Evolutionary conservation across 2,797 vertebrate genomes (phyloP).

Genomic region (Oceanodroma leucorhoa): DNA sequence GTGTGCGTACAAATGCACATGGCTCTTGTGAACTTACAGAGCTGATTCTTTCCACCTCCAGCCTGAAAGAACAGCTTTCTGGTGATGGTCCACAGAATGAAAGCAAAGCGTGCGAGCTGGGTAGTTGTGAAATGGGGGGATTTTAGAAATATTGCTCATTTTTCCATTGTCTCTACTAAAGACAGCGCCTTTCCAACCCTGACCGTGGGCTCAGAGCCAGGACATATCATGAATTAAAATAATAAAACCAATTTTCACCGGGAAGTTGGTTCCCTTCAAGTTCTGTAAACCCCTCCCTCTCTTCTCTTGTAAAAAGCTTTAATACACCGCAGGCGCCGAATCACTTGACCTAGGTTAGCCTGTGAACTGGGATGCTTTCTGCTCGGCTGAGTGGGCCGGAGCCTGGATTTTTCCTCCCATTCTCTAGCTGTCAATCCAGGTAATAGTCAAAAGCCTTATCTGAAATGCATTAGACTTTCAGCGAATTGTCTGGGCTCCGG

Average conservation of each 20-base stretch:
- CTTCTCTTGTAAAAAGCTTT: slow-evolving; percentile 78
- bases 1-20: rapidly evolving
- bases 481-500: slow-evolving; percentile 38
- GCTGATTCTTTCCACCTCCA: neutral
- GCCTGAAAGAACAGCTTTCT: neutral
- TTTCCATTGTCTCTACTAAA: neutral
- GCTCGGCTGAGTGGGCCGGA: slow-evolving; percentile 81
- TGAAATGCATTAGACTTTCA: slow-evolving; percentile 67
- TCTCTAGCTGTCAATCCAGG: slow-evolving; percentile 85
- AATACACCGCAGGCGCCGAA: slow-evolving; percentile 88
- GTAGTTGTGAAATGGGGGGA: neutral
- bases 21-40: neutral
- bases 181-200: neutral
- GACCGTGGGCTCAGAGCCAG: neutral
- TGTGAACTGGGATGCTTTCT: slow-evolving; percentile 80
- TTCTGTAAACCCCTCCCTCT: slow-evolving; percentile 58
- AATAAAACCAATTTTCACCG: neutral
- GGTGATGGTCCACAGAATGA: rapidly evolving
- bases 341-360: slow-evolving; percentile 89
- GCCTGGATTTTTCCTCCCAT: slow-evolving; percentile 79
- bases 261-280: slow-evolving; percentile 57
- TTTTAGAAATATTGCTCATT: neutral
- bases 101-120: neutral
- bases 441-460: slow-evolving; percentile 85
- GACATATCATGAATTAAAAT: neutral